Evolutionary conservation across 2,113 vertebrate species (phyloP), one percentile per base, ranked within the genome.

Genomic region (Xyrauchen texanus): DNA sequence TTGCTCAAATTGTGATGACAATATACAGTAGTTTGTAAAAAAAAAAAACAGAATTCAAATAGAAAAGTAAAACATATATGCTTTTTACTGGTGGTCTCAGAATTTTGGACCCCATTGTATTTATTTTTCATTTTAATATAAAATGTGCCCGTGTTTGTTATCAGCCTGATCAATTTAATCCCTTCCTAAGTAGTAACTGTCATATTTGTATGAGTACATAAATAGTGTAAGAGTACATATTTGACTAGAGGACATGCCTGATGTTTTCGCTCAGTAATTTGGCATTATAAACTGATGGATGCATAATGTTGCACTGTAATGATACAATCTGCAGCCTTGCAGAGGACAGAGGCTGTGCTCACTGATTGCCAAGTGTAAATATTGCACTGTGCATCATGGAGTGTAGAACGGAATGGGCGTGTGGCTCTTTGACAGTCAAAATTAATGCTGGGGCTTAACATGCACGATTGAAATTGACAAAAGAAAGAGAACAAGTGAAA

Each of bases 241-340:
- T 45, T 66, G 73, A 60, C 60, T 61, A 58, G 15, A 42, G 67
- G 78, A 45, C 61, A 66, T 7, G 46, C 46, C 55, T 75, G 65
- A 65, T 83, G 74, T 61, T 73, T 61, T n/a, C 80, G 60, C 45
- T 62, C 62, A 66, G 47, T 77, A 60, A 83, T 77, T 71, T 63
- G 21, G 16, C 67, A 53, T 60, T 60, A 62, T 21, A 64, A 74
- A 76, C 73, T 76, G 73, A 76, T 65, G 61, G 62, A 76, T 76
- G 49, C 55, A 62, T 65, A 62, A 76, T 76, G 49, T 74, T 74
- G 46, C 71, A 74, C 61, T 76, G 73, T 76, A 76, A 76, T 76
- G 73, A 76, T 76, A 76, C 73, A 64, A 76, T 76, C 73, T 65
- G 61, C 45, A 65, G 61, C 49, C 72, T 42, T 68, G 71, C 34